Evolutionary conservation across 2,113 vertebrate species (phyloP).

Genomic region (Psettodes erumei): DNA sequence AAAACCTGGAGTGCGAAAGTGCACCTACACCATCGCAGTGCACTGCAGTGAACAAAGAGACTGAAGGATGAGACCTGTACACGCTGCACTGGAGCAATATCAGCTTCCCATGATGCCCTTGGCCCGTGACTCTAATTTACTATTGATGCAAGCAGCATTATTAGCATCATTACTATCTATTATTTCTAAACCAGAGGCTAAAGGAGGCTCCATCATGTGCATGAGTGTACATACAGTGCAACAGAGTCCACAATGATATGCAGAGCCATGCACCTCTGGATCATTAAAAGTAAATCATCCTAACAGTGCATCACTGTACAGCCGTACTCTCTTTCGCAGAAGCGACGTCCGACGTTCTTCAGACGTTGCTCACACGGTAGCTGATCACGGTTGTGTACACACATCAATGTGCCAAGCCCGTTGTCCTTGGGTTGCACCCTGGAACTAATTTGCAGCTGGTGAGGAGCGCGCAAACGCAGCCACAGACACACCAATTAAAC

Average conservation of each 20-base stretch:
- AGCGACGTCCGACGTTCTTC: slow-evolving; percentile 26
- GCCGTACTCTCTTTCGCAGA: slow-evolving; percentile 21
- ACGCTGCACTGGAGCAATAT: slow-evolving; percentile 14
- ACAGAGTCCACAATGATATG: slow-evolving; percentile 20
- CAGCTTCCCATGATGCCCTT: slow-evolving; percentile 26
- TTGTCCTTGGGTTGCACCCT: slow-evolving; percentile 69
- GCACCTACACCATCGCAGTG: slow-evolving; percentile 40
- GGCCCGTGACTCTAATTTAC: slow-evolving; percentile 32
- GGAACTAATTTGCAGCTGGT: slow-evolving; percentile 72
- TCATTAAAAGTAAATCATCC: slow-evolving; percentile 42
- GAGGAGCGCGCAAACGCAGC: slow-evolving; percentile 41
- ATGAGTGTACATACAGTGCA: neutral
- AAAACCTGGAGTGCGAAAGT: slow-evolving; percentile 47
- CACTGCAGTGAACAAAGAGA: slow-evolving; percentile 67
- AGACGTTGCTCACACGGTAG: slow-evolving; percentile 19
- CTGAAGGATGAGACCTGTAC: slow-evolving; percentile 41
- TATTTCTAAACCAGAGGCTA: slow-evolving; percentile 9
- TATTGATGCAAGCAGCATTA: slow-evolving; percentile 43
- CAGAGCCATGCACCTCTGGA: slow-evolving; percentile 31
- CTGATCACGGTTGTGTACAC: slow-evolving; percentile 62
- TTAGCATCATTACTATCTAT: slow-evolving; percentile 21
- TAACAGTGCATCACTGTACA: slow-evolving; percentile 22
- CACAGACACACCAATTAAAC: slow-evolving; percentile 76
- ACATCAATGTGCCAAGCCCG: slow-evolving; percentile 71
- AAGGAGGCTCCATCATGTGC: slow-evolving; percentile 7